These are phyloP conservation scores for Agrypnus murinus DNA, from an alignment of 2,888 invertebrate species.

Conservation along the genomic window DNA sequence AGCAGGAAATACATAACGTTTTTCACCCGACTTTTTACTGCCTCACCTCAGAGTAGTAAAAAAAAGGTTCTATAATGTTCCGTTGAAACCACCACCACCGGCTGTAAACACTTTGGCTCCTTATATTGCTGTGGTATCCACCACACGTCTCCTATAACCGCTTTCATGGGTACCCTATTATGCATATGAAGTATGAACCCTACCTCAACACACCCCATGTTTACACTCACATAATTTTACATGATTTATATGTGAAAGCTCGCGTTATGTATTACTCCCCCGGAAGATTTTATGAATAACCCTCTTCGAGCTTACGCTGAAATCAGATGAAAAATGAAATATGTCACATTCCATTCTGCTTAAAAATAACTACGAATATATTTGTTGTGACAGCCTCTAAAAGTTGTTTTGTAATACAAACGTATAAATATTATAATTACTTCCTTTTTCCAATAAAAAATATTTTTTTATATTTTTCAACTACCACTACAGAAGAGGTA, in stretches of 20 bases:
- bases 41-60: conserved; percentile 25
- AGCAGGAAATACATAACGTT: background rate
- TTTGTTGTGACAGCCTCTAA: too few relatives aligned
- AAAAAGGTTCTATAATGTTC: conserved; percentile 1
- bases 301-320: background rate
- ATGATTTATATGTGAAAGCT: conserved; percentile 22
- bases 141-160: conserved; percentile 16
- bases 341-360: too few relatives aligned
- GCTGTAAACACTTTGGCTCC: conserved; percentile 3
- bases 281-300: conserved; percentile 30
- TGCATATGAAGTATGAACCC: conserved; percentile 26
- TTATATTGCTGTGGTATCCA: background rate
- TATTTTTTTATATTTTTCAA: too few relatives aligned
- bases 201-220: conserved; percentile 19
- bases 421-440: too few relatives aligned
- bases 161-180: conserved; percentile 23
- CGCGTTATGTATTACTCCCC: conserved; percentile 22
- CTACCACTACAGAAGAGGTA: too few relatives aligned
- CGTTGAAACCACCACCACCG: conserved; percentile 1
- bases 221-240: conserved; percentile 30
- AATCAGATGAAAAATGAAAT: conserved; percentile 25
- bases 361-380: too few relatives aligned
- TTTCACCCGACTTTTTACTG: conserved; percentile 15
- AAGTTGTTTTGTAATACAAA: too few relatives aligned
- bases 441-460: too few relatives aligned